Conservation (phyloP, 2,113 vertebrate species). For the Pavo muticus region DNA sequence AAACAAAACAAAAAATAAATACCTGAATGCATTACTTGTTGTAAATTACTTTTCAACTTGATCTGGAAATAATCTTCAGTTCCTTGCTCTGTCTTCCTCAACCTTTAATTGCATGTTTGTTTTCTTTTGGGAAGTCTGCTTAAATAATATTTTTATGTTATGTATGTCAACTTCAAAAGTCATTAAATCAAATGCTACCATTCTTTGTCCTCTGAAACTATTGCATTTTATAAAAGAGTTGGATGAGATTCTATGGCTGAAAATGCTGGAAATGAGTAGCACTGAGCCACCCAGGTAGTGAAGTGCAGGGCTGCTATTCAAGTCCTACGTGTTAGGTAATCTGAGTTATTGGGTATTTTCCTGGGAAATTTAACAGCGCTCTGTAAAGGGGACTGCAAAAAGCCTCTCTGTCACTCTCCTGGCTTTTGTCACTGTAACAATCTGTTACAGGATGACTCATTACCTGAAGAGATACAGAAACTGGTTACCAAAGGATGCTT, state of each 20-base stretch:
- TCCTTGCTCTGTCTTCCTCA: neutral
- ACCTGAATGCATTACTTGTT: neutral
- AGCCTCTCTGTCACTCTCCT: neutral
- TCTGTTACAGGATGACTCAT: neutral
- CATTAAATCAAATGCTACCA: neutral
- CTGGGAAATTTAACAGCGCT: neutral
- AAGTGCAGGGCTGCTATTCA: neutral
- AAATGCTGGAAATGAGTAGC: neutral
- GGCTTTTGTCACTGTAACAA: neutral
- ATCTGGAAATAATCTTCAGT: neutral
- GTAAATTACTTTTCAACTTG: neutral
- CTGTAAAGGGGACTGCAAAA: neutral
- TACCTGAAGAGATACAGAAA: neutral
- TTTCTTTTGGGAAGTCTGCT: neutral
- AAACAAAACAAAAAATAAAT: neutral
- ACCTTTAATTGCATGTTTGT: neutral
- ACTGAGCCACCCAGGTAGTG: neutral
- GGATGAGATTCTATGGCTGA: neutral
- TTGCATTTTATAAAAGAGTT: neutral
- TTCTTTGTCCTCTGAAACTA: neutral
- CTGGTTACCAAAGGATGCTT: neutral
- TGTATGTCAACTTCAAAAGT: neutral
- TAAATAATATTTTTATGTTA: neutral
- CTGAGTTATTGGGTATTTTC: neutral
- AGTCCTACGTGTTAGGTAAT: fast-evolving